phyloP scores from a whole-genome alignment of 2,113 vertebrate species.

The Paradoxurus hermaphroditus region DNA sequence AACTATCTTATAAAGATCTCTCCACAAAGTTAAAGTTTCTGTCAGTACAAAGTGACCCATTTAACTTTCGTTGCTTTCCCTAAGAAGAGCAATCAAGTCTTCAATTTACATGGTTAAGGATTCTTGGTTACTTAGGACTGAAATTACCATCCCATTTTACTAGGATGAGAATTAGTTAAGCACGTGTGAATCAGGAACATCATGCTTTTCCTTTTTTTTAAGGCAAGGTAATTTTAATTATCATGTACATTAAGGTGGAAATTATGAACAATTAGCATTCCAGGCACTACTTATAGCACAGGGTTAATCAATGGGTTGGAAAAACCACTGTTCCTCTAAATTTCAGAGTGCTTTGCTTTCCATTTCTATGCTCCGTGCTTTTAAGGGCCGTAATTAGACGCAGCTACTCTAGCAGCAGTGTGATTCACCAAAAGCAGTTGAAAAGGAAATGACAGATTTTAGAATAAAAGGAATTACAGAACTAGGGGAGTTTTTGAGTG shows the following conservation, averaged over 20 bases:
- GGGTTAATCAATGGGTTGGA: constrained; percentile 29
- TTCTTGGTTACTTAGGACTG: background rate
- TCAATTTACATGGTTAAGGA: background rate
- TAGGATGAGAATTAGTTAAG: background rate
- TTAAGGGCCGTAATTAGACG: constrained; percentile 43
- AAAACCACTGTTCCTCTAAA: constrained; percentile 51
- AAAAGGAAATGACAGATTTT: background rate
- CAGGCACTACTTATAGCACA: background rate
- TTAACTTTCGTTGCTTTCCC: background rate
- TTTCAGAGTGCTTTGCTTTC: constrained; percentile 52
- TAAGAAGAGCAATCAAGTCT: background rate
- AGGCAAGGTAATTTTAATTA: constrained; percentile 2
- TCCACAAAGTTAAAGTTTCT: background rate
- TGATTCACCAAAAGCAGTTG: constrained; percentile 36
- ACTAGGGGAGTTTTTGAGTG: background rate
- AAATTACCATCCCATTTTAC: background rate
- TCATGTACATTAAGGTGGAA: constrained; percentile 1
- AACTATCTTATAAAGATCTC: background rate
- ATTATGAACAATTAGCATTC: constrained; percentile 57
- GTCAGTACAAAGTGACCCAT: background rate
- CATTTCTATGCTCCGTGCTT: constrained; percentile 23
- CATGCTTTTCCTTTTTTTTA: background rate
- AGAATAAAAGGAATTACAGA: background rate
- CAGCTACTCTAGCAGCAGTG: background rate
- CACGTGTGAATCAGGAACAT: background rate